phyloP scores from a whole-genome alignment of 2,888 invertebrate species.

The Xestia sexstrigata region DNA sequence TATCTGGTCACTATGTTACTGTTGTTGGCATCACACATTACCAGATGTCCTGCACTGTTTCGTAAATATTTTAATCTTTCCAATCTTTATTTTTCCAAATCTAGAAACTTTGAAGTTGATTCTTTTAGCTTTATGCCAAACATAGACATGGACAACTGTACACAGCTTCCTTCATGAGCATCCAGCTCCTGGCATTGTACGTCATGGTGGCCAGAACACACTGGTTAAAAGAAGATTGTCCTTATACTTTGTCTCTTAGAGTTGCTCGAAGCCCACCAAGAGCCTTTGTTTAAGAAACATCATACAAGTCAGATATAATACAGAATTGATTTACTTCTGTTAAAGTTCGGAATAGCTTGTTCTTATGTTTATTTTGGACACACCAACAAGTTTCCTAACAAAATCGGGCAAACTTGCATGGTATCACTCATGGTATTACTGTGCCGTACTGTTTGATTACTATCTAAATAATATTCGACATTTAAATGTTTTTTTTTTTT shows the following conservation, averaged over 20 bases:
- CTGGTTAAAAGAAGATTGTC: background rate
- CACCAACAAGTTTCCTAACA: background rate
- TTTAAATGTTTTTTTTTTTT: background rate
- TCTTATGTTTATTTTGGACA: background rate
- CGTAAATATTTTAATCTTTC: too few species aligned
- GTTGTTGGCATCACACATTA: background rate
- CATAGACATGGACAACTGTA: background rate
- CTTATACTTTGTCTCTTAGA: background rate
- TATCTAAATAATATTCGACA: background rate
- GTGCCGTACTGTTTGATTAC: background rate
- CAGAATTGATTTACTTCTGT: background rate
- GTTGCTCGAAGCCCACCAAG: background rate
- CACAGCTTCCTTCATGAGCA: background rate
- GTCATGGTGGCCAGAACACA: background rate
- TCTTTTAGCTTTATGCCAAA: background rate
- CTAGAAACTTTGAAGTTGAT: background rate
- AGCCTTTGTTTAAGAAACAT: background rate
- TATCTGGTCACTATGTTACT: background rate
- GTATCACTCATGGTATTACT: background rate
- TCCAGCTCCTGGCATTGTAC: background rate
- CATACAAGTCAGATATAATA: background rate
- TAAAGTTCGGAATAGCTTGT: background rate
- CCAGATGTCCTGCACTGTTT: background rate
- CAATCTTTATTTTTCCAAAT: background rate
- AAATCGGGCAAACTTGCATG: background rate